Percentiles rank a stretch among this genome's conserved stretches.
phyloP scores from a whole-genome alignment of 2,888 invertebrate genomes.

The Hirtodrosophila histrioides region DNA sequence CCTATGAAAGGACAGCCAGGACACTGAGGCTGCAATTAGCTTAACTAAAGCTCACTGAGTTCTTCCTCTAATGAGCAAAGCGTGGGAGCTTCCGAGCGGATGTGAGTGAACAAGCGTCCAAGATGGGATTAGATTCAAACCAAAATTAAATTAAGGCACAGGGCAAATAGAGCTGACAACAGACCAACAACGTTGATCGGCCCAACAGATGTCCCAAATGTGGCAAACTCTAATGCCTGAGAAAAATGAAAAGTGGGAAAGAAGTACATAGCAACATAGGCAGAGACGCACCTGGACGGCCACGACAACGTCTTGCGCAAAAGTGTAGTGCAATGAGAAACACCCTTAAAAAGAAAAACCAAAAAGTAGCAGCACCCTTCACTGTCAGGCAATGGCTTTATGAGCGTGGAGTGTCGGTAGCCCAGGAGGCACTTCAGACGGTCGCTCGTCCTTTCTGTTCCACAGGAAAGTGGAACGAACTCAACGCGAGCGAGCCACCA shows the following conservation, averaged over 20 bases:
- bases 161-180: conserved; percentile 2
- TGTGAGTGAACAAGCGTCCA: conserved; percentile 7
- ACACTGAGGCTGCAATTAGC: conserved; percentile 65
- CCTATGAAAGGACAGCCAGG: conserved; percentile 65
- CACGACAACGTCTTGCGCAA: conserved; percentile 49
- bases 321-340: conserved; percentile 49
- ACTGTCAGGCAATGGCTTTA: conserved; percentile 16
- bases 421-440: conserved; percentile 54
- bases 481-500: conserved; percentile 29
- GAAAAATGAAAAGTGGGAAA: conserved; percentile 63
- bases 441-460: conserved; percentile 18
- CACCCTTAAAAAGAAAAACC: conserved; percentile 67
- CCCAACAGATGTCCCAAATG: conserved; percentile 64
- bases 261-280: conserved; percentile 26
- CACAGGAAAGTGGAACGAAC: conserved; percentile 65
- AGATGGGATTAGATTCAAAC: conserved; percentile 32
- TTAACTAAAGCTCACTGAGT: conserved; percentile 30
- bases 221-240: conserved; percentile 47
- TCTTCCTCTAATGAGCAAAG: conserved; percentile 38
- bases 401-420: conserved; percentile 17
- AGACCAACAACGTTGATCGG: conserved; percentile 3
- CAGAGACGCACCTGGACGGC: conserved; percentile 62
- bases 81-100: conserved; percentile 73
- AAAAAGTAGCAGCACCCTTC: conserved; percentile 60
- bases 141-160: conserved; percentile 25